Conservation (phyloP, 2,113 vertebrate species). For the Falco punctatus region DNA sequence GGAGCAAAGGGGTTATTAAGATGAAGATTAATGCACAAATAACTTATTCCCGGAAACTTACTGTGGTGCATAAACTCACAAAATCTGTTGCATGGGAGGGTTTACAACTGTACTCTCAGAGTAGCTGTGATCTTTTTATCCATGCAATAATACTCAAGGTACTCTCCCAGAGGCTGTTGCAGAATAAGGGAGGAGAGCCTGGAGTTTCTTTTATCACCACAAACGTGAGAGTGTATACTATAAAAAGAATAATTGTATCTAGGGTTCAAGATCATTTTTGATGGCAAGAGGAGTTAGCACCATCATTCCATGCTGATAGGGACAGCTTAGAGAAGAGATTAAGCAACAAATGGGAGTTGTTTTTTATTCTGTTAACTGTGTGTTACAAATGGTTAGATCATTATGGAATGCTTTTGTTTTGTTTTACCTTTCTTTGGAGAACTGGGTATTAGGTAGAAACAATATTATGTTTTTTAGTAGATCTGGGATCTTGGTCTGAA, state of each 20-base stretch:
- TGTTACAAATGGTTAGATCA: not conserved
- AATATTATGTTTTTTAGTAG: not conserved
- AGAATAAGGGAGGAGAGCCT: not conserved
- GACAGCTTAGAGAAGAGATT: not conserved
- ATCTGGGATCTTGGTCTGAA: not conserved
- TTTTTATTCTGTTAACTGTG: not conserved
- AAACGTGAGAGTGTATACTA: not conserved
- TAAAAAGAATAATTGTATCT: not conserved
- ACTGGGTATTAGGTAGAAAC: not conserved
- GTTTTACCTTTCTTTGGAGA: not conserved
- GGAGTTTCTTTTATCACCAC: not conserved
- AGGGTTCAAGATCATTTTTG: not conserved
- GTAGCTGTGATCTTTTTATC: not conserved
- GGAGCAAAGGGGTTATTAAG: slow-evolving; percentile 27
- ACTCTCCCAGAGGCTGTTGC: not conserved
- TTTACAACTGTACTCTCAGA: not conserved
- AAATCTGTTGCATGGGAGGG: slow-evolving; percentile 7
- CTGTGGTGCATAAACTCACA: slow-evolving; percentile 17
- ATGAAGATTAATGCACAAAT: slow-evolving; percentile 48
- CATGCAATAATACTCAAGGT: not conserved
- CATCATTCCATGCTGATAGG: not conserved
- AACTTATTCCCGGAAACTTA: slow-evolving; percentile 47
- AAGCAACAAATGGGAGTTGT: not conserved
- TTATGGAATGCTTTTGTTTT: not conserved
- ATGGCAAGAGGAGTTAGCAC: not conserved